Percentiles rank a stretch among this genome's conserved stretches.
Conservation (phyloP, 1,140 invertebrate species). For the Bicyclus anynana region DNA sequence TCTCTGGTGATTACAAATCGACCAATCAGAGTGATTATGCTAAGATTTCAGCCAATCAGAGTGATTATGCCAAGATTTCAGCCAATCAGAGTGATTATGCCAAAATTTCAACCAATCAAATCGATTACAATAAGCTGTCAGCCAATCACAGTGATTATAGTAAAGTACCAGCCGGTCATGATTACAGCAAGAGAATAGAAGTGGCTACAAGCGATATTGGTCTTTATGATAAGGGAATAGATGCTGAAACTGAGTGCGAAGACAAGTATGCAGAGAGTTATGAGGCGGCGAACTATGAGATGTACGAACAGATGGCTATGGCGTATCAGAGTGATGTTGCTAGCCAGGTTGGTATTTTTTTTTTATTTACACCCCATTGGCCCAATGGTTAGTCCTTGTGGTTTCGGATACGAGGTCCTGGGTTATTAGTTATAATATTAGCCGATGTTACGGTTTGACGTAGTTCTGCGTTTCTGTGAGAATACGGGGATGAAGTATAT, state of each 20-base stretch:
- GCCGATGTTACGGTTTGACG: too few relatives aligned
- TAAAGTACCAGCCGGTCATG: background rate
- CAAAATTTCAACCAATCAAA: background rate
- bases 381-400: too few relatives aligned
- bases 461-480: too few relatives aligned
- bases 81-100: background rate
- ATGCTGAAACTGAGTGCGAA: conserved; percentile 25
- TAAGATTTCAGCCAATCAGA: background rate
- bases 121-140: too few relatives aligned
- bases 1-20: background rate
- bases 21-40: background rate
- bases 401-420: too few relatives aligned
- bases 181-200: conserved; percentile 2
- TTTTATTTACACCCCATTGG: too few relatives aligned
- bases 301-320: conserved; percentile 66
- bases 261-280: conserved; percentile 40
- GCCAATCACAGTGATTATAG: too few relatives aligned
- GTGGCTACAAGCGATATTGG: conserved; percentile 35
- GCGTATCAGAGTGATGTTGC: conserved; percentile 63
- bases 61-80: background rate
- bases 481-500: too few relatives aligned
- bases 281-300: conserved; percentile 51
- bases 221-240: conserved; percentile 32
- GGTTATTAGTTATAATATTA: too few relatives aligned
- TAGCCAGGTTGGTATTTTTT: conserved; percentile 35